Base-by-base conservation (phyloP, 2,888 invertebrate genomes). In the Campopleginae sp. region DNA sequence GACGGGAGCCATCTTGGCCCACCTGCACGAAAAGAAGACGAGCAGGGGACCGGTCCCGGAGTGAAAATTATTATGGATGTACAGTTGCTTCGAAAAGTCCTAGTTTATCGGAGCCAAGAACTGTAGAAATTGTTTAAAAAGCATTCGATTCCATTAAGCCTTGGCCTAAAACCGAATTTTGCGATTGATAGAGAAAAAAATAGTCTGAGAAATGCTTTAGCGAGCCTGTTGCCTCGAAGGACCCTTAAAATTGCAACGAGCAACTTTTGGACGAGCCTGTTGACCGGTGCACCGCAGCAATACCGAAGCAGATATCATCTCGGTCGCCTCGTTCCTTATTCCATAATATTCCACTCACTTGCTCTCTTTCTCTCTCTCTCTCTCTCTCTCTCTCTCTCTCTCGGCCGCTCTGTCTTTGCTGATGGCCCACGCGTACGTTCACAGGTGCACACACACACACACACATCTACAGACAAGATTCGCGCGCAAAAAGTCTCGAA, bases 11-110 rank as follows among this genome's bases (percentile, higher is more conserved):
- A 68, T 14, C 23, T 14, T 17, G 65, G 38, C n/a, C 65, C 65
- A 65, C 65, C 65, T 65, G 65, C 65, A 38, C 65, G 65, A 19
- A 65, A 65, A 65, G 65, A 65, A 65, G 65, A 65, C 33, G 65
- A 65, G 38, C n/a, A 63, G 38, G 33, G 14, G 65, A 65, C 65
- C 65, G 65, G 65, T 65, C 38, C 33, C 27, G 14, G 33, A 65
- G 17, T 38, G n/a, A 38, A 65, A 65, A 65, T 65, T n/a, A 38
- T 65, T 38, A 38, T 38, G 38, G 17, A 38, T 10, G 33, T 65
- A 38, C 65, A 38, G n/a, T 65, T 17, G 63, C 31, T 1, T 7
- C 17, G 17, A 17, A 33, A 63, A 63, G 31, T 61, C 7, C 14
- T 14, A 6, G 7, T 31, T 61, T 17, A 14, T 61, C 14, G 0